Evolutionary conservation across 1,140 invertebrate species (phyloP).

Genomic region (Antheraea mylitta): DNA sequence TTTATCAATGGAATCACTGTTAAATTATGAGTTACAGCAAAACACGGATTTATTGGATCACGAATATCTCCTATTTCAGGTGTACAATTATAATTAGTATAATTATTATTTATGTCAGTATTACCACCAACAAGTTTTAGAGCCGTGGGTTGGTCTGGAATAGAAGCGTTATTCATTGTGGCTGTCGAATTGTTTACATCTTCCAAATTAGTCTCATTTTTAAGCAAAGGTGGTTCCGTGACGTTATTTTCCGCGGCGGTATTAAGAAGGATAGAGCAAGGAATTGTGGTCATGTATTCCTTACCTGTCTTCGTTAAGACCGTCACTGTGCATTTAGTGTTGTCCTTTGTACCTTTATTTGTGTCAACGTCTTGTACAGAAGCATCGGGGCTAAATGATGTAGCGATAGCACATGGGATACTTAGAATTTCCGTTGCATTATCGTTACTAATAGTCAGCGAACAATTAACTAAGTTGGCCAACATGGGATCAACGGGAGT

Average conservation of each 20-base stretch:
- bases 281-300: conserved; percentile 73
- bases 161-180: conserved; percentile 17
- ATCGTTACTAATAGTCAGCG: conserved; percentile 62
- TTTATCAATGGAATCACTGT: conserved; percentile 55
- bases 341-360: conserved; percentile 43
- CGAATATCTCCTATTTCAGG: conserved; percentile 42
- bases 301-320: conserved; percentile 62
- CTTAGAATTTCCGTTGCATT: conserved; percentile 66
- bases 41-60: conserved; percentile 71
- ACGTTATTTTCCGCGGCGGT: conserved; percentile 70
- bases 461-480: conserved; percentile 71
- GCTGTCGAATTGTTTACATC: conserved; percentile 16
- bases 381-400: conserved; percentile 70
- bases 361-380: conserved; percentile 52
- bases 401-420: conserved; percentile 75
- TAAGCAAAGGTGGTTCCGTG: conserved; percentile 50
- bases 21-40: conserved; percentile 54
- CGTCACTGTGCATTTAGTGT: conserved; percentile 70
- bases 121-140: conserved; percentile 32
- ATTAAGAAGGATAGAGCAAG: conserved; percentile 67
- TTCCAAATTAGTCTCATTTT: conserved; percentile 24
- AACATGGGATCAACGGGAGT: conserved; percentile 59
- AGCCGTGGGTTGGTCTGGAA: conserved; percentile 40
- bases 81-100: conserved; percentile 43
- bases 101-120: conserved; percentile 22